Evolutionary conservation across 2,888 invertebrate genomes (phyloP), one percentile per base, ranked within the genome.

Genomic region (Lapara coniferarum): DNA sequence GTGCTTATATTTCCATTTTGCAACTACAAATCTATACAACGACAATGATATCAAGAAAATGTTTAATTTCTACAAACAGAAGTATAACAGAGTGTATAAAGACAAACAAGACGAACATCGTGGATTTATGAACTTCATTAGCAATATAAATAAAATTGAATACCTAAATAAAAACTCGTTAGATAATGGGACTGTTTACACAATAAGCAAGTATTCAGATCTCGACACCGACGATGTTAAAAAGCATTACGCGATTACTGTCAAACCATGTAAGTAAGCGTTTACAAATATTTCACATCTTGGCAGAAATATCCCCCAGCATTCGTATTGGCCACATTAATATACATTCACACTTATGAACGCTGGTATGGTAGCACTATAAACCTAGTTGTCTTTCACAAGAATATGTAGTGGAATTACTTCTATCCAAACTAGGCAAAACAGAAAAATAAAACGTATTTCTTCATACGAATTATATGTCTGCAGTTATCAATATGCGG

Each of bases 151-250:
- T 44, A 70, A 71, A 66, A 77, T 88, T 30, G 72, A 74, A 37
- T 63, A 74, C 14, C 76, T 89, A 6, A 90, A 90, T 73, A 78
- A 80, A 53, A 77, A 77, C 37, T 72, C 73, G 13, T 72, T 70
- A 10, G 75, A 79, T 51, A 72, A 71, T 37, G 70, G 74, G 3
- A 76, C 77, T n/a, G 73, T 83, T 67, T 89, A 81, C 74, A 72
- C 81, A 68, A 63, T 88, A 37, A 90, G 86, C 72, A 82, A 81
- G 71, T 84, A 84, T 75, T 87, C 86, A 66, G 90, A 90, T 81
- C 71, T 78, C 7, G 72, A 88, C 70, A 73, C 82, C 4, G 73
- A 74, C 16, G 79, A 84, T 67, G 70, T 88, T 69, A 74, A 82
- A 19, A 78, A 85, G 59, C 82, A 72, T 68, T 89, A 77, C 75